Evolutionary conservation across 2,888 invertebrate species (phyloP).

Genomic region (Girardia tigrina): DNA sequence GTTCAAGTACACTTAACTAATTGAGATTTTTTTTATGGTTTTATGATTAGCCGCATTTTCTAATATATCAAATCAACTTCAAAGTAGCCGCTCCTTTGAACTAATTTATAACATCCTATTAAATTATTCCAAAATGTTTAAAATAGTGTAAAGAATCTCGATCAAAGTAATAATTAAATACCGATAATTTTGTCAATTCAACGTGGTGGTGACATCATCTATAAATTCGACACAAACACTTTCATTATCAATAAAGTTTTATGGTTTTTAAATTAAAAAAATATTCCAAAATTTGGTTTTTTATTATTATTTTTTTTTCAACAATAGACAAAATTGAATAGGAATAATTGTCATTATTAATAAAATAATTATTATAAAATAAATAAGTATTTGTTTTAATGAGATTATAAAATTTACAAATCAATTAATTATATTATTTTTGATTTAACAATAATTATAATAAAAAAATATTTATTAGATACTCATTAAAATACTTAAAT

Average conservation of each 20-base stretch:
- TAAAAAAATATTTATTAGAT: too few species aligned
- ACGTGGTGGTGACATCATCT: not conserved
- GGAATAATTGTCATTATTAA: not conserved
- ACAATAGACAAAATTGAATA: not conserved
- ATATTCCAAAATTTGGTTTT: not conserved
- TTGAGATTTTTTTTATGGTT: conserved; percentile 1
- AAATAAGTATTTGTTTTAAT: too few species aligned
- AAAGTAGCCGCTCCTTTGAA: conserved; percentile 23
- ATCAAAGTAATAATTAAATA: conserved; percentile 13
- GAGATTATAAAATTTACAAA: too few species aligned
- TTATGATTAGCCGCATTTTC: conserved; percentile 14
- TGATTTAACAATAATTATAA: too few species aligned
- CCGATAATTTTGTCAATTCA: conserved; percentile 4
- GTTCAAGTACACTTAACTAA: conserved; percentile 15
- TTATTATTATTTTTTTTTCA: not conserved
- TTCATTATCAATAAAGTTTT: too few species aligned
- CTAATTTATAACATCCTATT: conserved; percentile 20
- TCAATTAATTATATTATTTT: too few species aligned
- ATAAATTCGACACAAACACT: not conserved
- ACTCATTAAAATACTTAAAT: too few species aligned
- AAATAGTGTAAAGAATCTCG: conserved; percentile 15
- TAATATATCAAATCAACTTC: conserved; percentile 6
- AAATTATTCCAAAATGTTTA: conserved; percentile 1
- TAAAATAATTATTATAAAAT: not conserved
- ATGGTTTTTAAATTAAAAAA: too few species aligned